Conservation (phyloP, 2,888 invertebrate genomes). For the Incurvaria masculella region DNA sequence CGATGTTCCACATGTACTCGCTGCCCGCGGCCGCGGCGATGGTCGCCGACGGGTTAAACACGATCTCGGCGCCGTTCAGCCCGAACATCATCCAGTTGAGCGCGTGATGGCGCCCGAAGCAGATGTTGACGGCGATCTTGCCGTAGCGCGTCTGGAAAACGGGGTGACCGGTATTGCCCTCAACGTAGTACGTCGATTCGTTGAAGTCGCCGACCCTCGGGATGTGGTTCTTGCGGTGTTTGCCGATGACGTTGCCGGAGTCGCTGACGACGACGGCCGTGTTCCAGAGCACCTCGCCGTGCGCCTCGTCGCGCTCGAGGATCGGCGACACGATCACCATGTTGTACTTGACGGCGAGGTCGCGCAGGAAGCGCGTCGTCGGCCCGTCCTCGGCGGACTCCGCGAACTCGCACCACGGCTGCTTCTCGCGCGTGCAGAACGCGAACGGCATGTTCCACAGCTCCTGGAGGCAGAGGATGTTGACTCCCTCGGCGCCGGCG, state of each 20-base stretch:
- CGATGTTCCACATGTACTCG: constrained; percentile 95
- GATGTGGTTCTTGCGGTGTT: constrained; percentile 97
- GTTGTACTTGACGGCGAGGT: constrained; percentile 76
- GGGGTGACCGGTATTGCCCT: constrained; percentile 93
- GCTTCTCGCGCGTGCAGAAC: constrained; percentile 95
- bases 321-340: constrained; percentile 97
- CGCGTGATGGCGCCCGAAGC: constrained; percentile 98
- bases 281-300: constrained; percentile 92
- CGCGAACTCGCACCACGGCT: constrained; percentile 97
- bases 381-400: constrained; percentile 89
- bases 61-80: constrained; percentile 96
- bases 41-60: constrained; percentile 98
- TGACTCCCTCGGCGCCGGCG: constrained; percentile 80
- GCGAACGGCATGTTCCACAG: constrained; percentile 99
- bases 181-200: constrained; percentile 97
- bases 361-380: constrained; percentile 76
- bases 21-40: constrained; percentile 65
- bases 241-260: constrained; percentile 87
- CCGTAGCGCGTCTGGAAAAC: constrained; percentile 88
- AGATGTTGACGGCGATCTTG: constrained; percentile 92
- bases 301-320: constrained; percentile 84
- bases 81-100: constrained; percentile 99
- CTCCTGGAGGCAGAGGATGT: constrained; percentile 94
- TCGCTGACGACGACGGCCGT: constrained; percentile 94
- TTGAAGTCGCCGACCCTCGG: constrained; percentile 98